Evolutionary conservation across 2,113 vertebrate species (phyloP).

Genomic region (Archilochus colubris): DNA sequence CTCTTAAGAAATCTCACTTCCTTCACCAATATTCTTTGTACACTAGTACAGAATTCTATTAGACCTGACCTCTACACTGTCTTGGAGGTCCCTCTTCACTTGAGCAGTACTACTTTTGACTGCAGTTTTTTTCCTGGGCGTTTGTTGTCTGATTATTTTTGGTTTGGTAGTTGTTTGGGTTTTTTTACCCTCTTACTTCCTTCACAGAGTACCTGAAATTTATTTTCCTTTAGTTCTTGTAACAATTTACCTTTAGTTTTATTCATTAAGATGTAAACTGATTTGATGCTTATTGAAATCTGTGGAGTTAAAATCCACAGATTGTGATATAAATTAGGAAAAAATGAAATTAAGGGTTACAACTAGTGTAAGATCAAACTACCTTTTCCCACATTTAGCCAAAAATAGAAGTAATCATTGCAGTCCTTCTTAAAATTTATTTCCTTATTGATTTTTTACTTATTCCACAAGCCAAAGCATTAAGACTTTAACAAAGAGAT

Average conservation of each 20-base stretch:
- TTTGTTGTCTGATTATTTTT: neutral
- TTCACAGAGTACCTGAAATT: neutral
- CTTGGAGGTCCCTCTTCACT: neutral
- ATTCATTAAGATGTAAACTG: neutral
- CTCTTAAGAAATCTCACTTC: neutral
- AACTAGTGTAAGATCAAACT: neutral
- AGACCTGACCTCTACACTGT: neutral
- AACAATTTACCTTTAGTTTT: neutral
- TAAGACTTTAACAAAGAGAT: conserved; percentile 37
- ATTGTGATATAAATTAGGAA: neutral
- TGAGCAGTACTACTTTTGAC: neutral
- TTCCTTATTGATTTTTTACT: conserved; percentile 12
- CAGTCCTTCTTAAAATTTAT: neutral
- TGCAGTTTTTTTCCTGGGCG: neutral
- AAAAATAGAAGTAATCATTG: neutral
- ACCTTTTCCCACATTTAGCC: neutral
- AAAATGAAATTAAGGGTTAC: neutral
- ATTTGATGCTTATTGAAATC: neutral
- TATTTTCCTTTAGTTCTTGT: neutral
- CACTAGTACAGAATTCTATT: neutral
- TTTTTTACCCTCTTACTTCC: neutral
- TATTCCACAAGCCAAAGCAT: conserved; percentile 5
- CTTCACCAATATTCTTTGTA: neutral
- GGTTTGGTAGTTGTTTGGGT: neutral
- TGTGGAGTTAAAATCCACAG: neutral